Percentiles rank a stretch among this genome's conserved stretches.
Conservation (phyloP, 1,140 invertebrate genomes). For the Lamellibrachia luymesi region DNA sequence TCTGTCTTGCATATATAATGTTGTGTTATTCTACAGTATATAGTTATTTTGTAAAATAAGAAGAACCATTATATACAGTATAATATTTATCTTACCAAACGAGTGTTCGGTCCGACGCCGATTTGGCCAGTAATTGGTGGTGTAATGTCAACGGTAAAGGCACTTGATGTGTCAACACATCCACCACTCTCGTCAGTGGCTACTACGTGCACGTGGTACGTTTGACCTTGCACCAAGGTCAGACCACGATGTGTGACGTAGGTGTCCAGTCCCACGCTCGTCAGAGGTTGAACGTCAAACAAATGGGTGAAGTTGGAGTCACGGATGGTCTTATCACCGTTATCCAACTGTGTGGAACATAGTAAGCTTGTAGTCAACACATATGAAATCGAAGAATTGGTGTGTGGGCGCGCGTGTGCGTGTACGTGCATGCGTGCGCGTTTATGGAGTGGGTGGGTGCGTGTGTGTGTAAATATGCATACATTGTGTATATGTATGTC, state of each 20-base stretch:
- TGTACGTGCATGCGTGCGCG: no score
- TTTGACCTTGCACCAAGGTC: conserved; percentile 29
- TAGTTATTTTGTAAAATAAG: neutral
- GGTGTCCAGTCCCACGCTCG: conserved; percentile 10
- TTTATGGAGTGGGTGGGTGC: no score
- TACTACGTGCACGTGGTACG: neutral
- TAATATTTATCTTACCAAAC: neutral
- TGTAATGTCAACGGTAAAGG: conserved; percentile 12
- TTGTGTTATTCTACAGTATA: no score
- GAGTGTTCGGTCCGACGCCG: neutral
- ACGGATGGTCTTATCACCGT: neutral
- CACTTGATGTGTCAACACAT: neutral
- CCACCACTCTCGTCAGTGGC: conserved; percentile 1
- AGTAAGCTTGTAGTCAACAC: neutral
- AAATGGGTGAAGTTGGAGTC: neutral
- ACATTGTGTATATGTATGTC: no score
- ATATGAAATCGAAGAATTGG: no score
- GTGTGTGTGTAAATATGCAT: no score
- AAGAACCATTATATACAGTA: neutral
- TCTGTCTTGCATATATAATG: no score
- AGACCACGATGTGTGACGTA: conserved; percentile 29
- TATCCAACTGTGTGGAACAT: neutral
- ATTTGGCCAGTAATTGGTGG: neutral
- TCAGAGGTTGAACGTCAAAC: neutral
- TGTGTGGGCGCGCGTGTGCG: no score